Conservation (phyloP, 2,888 invertebrate species). For the Proisotoma minuta region DNA sequence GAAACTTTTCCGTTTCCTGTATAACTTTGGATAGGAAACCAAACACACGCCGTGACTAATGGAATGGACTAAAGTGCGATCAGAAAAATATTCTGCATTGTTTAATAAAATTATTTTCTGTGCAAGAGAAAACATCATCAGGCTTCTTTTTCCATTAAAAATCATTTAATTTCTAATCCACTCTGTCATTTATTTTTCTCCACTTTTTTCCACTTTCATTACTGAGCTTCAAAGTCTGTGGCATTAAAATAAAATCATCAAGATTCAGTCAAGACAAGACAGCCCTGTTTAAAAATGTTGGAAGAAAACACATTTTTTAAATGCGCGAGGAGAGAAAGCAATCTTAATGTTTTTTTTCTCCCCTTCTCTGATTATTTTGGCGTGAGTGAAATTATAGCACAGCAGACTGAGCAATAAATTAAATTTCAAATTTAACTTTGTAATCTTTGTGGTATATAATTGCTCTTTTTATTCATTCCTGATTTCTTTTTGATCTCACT, state of each 20-base stretch:
- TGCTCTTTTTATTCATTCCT: constrained; percentile 10
- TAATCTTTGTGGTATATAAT: not conserved
- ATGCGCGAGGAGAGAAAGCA: no score
- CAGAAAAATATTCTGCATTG: no score
- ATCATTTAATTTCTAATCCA: constrained; percentile 1
- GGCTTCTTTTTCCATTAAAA: constrained; percentile 10
- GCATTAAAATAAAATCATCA: not conserved
- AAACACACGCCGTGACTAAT: not conserved
- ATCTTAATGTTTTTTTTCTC: no score
- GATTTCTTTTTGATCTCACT: constrained; percentile 15
- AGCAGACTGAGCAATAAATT: no score
- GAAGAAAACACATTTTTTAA: constrained; percentile 8
- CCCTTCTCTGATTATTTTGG: no score
- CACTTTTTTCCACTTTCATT: not conserved
- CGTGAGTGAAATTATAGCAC: no score
- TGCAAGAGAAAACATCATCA: no score
- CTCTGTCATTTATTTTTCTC: not conserved
- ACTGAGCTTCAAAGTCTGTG: not conserved
- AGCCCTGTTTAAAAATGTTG: constrained; percentile 2
- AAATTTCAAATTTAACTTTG: not conserved
- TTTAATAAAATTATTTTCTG: no score
- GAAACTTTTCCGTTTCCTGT: not conserved
- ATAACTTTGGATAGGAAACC: not conserved
- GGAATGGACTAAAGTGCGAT: not conserved
- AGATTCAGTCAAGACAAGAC: no score